Conservation (phyloP, 2,888 invertebrate species). For the Amorpha juglandis region DNA sequence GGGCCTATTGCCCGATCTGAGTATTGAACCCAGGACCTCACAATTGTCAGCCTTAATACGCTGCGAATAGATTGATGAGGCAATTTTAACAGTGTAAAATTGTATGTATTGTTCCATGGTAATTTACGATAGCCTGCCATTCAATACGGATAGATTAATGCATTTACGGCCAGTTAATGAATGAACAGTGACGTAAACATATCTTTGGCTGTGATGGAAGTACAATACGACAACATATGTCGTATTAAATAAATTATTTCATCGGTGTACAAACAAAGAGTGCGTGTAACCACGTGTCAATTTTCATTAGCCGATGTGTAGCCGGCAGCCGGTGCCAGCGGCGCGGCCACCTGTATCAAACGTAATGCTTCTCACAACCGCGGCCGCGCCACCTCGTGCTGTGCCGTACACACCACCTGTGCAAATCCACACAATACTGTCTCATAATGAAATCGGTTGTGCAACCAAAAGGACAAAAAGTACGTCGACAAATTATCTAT, state of each 20-base stretch:
- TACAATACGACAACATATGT: conserved; percentile 5
- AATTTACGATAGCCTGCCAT: neutral
- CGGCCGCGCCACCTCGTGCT: neutral
- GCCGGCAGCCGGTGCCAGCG: conserved; percentile 38
- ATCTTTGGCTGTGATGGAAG: conserved; percentile 35
- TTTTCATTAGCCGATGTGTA: conserved; percentile 28
- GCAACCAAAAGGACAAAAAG: conserved; percentile 38
- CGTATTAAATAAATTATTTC: conserved; percentile 6
- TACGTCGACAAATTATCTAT: conserved; percentile 38
- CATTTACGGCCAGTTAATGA: neutral
- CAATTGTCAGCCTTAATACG: too few relatives aligned
- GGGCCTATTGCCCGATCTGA: too few relatives aligned
- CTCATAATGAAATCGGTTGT: conserved; percentile 42
- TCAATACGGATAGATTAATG: neutral
- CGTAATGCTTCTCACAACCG: conserved; percentile 33
- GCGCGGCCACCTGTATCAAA: conserved; percentile 48
- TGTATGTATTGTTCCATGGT: neutral
- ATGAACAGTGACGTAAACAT: conserved; percentile 25
- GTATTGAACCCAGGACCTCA: too few relatives aligned
- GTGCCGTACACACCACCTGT: conserved; percentile 45
- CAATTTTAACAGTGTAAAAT: neutral
- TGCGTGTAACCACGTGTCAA: conserved; percentile 26
- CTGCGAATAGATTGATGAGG: too few relatives aligned
- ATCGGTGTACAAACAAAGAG: conserved; percentile 18
- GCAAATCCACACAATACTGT: conserved; percentile 45